These are phyloP conservation scores for Nomada fucata DNA, from an alignment of 2,888 invertebrate genomes.

Conservation along the genomic window DNA sequence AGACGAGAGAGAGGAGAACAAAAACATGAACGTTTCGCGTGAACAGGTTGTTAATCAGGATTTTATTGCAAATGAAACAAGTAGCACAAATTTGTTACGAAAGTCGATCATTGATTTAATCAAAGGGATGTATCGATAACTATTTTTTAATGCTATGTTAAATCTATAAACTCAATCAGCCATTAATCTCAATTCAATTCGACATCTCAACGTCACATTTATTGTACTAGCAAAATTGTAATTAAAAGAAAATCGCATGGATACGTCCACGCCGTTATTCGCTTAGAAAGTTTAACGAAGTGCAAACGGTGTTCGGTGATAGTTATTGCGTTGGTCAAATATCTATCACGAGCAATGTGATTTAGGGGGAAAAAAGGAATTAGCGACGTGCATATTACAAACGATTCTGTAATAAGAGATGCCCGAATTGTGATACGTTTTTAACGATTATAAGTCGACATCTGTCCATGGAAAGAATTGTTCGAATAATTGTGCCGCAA, in stretches of 20 bases:
- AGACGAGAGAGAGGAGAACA: constrained; percentile 2
- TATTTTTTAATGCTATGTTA: constrained; percentile 25
- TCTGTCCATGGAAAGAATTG: constrained; percentile 38
- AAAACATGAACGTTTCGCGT: constrained; percentile 1
- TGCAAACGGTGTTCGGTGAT: neutral
- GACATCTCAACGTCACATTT: neutral
- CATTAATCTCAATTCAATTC: neutral
- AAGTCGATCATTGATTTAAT: constrained; percentile 32
- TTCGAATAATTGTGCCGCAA: neutral
- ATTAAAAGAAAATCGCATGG: neutral
- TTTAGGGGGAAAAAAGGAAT: constrained; percentile 3
- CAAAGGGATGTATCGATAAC: constrained; percentile 17
- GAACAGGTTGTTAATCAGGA: constrained; percentile 8
- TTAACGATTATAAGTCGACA: constrained; percentile 46
- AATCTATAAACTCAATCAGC: constrained; percentile 2
- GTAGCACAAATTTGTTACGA: constrained; percentile 19
- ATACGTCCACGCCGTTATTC: constrained; percentile 21
- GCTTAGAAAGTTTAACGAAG: constrained; percentile 1
- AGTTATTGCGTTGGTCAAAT: constrained; percentile 21
- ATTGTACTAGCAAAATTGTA: neutral
- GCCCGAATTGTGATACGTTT: constrained; percentile 62
- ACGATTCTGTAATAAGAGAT: constrained; percentile 42
- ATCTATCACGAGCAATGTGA: constrained; percentile 28
- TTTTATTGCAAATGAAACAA: neutral
- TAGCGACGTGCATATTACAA: constrained; percentile 24